Evolutionary conservation across 2,797 vertebrate genomes (phyloP).

Genomic region (Chaetophractus vellerosus): DNA sequence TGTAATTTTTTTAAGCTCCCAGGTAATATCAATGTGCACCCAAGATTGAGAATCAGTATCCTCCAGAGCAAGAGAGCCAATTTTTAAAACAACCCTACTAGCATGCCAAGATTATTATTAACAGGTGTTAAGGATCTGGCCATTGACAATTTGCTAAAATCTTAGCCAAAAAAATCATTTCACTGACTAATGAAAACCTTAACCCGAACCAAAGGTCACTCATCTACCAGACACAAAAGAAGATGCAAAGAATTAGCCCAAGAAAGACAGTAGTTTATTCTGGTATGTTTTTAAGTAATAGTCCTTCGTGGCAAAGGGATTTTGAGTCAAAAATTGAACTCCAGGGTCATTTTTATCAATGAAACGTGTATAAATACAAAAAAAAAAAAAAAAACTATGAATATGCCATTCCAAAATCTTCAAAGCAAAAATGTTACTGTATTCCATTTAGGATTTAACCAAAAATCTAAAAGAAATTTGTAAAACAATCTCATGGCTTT

Average conservation of each 20-base stretch:
- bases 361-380: conserved; percentile 59
- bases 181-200: conserved; percentile 10
- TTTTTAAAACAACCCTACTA: neutral
- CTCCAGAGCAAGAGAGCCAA: neutral
- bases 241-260: conserved; percentile 29
- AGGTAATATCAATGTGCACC: neutral
- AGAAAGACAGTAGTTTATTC: conserved; percentile 5
- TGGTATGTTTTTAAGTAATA: conserved; percentile 29
- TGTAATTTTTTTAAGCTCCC: conserved; percentile 21
- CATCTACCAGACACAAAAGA: conserved; percentile 42
- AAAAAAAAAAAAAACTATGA: conserved; percentile 25
- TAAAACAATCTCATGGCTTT: conserved; percentile 57
- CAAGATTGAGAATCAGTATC: conserved; percentile 31
- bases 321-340: conserved; percentile 50
- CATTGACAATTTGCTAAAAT: conserved; percentile 66
- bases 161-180: conserved; percentile 46
- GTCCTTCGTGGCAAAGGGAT: neutral
- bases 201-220: conserved; percentile 54
- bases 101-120: conserved; percentile 18
- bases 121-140: neutral
- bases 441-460: conserved; percentile 62
- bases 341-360: conserved; percentile 51
- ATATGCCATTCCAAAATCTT: conserved; percentile 71
- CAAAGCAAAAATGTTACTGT: conserved; percentile 48
- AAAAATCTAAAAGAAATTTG: conserved; percentile 70